Conservation (phyloP, 2,888 invertebrate genomes). For the Pristionchus maxplancki region DNA sequence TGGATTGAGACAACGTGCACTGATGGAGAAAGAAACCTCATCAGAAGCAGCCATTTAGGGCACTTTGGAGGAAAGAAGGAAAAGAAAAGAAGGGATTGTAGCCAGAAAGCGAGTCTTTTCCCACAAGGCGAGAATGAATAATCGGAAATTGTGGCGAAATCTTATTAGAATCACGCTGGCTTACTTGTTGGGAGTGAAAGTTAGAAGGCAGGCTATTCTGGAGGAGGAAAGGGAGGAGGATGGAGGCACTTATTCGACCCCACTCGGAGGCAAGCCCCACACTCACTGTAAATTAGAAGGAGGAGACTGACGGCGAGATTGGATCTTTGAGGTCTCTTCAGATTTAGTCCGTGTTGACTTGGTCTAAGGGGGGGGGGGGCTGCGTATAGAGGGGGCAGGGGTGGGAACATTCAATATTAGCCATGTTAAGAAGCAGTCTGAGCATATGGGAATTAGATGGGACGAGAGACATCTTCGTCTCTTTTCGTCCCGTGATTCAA, state of each 20-base stretch:
- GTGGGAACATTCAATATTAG: not conserved
- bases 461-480: conserved; percentile 1
- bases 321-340: not conserved
- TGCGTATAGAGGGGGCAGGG: conserved; percentile 20
- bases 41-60: not conserved
- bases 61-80: not conserved
- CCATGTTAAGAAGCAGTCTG: not conserved
- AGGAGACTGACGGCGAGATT: not conserved
- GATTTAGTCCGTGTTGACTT: not conserved
- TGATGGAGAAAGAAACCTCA: not conserved
- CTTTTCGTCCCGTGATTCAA: conserved; percentile 1
- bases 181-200: not conserved
- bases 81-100: not conserved
- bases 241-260: not conserved
- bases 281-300: conserved; percentile 6
- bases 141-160: conserved; percentile 23
- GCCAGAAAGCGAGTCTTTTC: not conserved
- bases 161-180: not conserved
- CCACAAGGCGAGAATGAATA: conserved; percentile 5
- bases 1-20: not conserved
- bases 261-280: not conserved
- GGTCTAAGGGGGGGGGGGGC: not conserved
- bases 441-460: conserved; percentile 16
- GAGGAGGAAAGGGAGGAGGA: not conserved
- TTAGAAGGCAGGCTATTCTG: not conserved